These are phyloP conservation scores for Blera fallax DNA, from an alignment of 2,888 invertebrate species.

Conservation along the genomic window DNA sequence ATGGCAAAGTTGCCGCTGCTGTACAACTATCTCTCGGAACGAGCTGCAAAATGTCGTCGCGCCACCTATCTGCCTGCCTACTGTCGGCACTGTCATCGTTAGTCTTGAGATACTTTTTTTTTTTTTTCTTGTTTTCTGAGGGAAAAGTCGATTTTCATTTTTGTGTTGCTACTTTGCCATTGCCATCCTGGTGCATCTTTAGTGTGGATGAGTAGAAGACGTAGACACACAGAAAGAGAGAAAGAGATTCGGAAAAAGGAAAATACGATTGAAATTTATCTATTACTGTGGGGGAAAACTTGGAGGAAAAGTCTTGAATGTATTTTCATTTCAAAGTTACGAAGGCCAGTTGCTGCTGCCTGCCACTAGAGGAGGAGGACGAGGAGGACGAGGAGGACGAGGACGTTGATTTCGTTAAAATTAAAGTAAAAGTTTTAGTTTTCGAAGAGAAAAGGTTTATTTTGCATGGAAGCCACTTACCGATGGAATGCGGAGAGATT, in stretches of 20 bases:
- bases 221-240: neutral
- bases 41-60: neutral
- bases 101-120: slow-evolving; percentile 18
- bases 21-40: slow-evolving; percentile 42
- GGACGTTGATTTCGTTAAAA: slow-evolving; percentile 5
- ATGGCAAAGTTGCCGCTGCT: slow-evolving; percentile 44
- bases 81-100: slow-evolving; percentile 15
- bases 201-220: no score
- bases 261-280: slow-evolving; percentile 32
- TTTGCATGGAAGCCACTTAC: neutral
- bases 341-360: neutral
- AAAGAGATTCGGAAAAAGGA: neutral
- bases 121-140: neutral
- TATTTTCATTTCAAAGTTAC: neutral
- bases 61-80: slow-evolving; percentile 1
- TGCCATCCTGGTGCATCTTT: neutral
- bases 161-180: neutral
- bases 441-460: neutral
- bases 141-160: slow-evolving; percentile 43
- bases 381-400: no score
- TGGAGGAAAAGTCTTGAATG: neutral
- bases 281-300: neutral
- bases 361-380: no score
- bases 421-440: slow-evolving; percentile 2
- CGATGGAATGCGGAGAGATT: neutral